Base-by-base conservation (phyloP, 2,888 invertebrate genomes). In the Apodemia zela region DNA sequence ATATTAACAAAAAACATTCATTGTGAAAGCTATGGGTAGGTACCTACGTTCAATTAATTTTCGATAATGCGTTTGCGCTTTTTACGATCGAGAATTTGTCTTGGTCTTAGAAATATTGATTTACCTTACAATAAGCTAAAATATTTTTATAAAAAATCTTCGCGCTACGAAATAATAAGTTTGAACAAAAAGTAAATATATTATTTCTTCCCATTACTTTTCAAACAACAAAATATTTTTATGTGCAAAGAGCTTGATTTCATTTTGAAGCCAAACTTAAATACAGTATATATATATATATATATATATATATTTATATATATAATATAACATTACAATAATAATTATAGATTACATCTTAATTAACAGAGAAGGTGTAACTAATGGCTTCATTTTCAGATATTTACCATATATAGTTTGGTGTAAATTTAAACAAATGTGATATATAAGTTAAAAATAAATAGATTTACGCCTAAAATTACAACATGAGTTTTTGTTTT, bases 181-280 rank as follows among this genome's bases (percentile, higher is more conserved):
- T 21, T 21, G 51, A 51, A 51, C 51, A 51, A 51, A 51, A 51
- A 51, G 51, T 51, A 51, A 51, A 51, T 51, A 51, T 51, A 51
- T 51, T 51, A 51, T 51, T 51, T 51, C 51, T 13, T 51, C 51
- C 21, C 51, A 51, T 51, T 51, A 51, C 21, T 51, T 21, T 51
- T 21, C 21, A 21, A 21, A 51, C 51, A 51, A 51, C 51, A 13
- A 51, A 21, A 51, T 51, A 21, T 13, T 51, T 51, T 18, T 49
- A 18, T 49, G 5, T 18, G 8, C 18, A 18, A 15, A 49, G 49
- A 49, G 49, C 49, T 49, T 11, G 7, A 11, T 2, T 49, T 0
- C 4, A 21, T 21, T 49, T 49, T 21, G 0, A 10, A 18, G 21
- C 2, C 18, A 49, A 49, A 17, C 10, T 49, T 10, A 49, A 18